Evolutionary conservation across 1,140 invertebrate species (phyloP).

Genomic region (Thaumetopoea pityocampa): DNA sequence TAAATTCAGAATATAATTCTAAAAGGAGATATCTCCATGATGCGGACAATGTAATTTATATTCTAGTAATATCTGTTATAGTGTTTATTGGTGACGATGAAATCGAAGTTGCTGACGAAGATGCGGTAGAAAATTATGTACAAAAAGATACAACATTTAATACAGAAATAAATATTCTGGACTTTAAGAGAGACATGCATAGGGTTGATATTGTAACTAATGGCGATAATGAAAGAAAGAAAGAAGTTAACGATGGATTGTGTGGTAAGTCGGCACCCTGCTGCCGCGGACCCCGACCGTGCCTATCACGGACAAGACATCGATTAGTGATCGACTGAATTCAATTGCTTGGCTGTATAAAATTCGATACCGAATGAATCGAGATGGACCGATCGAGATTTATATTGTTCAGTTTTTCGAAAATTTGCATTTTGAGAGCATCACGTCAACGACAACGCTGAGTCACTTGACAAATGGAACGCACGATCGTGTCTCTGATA

Average conservation of each 20-base stretch:
- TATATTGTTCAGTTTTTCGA: conserved; percentile 71
- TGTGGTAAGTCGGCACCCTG: conserved; percentile 75
- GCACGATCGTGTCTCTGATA: conserved; percentile 62
- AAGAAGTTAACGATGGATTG: conserved; percentile 76
- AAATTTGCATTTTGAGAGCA: conserved; percentile 75
- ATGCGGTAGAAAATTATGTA: conserved; percentile 69
- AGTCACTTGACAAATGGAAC: conserved; percentile 73
- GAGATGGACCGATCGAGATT: conserved; percentile 60
- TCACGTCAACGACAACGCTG: conserved; percentile 71
- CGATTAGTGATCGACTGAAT: conserved; percentile 76
- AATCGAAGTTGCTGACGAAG: conserved; percentile 59
- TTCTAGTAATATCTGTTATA: conserved; percentile 44
- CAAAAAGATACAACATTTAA: conserved; percentile 66
- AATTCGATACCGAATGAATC: conserved; percentile 65
- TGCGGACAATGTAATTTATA: conserved; percentile 36
- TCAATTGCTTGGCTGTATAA: conserved; percentile 72
- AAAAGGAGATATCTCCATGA: conserved; percentile 34
- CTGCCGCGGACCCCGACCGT: conserved; percentile 68
- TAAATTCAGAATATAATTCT: conserved; percentile 47
- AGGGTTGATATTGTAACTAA: conserved; percentile 55
- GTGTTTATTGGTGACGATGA: conserved; percentile 38
- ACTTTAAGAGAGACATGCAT: conserved; percentile 39
- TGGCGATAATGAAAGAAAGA: conserved; percentile 69
- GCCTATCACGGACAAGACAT: conserved; percentile 74
- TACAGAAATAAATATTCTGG: conserved; percentile 43